A percentile compares a stretch with the other conserved stretches of the same genome.
Evolutionary conservation across 2,113 vertebrate genomes (phyloP).

Genomic region (Mirza zaza): DNA sequence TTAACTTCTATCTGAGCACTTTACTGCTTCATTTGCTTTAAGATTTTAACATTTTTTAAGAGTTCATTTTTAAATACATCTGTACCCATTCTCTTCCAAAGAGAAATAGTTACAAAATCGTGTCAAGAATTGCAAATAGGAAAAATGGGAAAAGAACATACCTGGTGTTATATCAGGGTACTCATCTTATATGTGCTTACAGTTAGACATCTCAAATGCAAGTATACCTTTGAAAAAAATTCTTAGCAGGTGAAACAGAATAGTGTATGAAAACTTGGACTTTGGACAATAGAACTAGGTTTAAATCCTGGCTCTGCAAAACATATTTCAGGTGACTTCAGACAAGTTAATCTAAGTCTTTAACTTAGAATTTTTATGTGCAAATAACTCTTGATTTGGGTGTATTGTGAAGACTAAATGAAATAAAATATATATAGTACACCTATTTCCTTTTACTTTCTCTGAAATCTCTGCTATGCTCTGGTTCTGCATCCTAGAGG

Average conservation of each 20-base stretch:
- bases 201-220: neutral
- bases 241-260: neutral
- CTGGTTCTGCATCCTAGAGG: neutral
- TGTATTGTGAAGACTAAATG: neutral
- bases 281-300: neutral
- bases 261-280: neutral
- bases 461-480: neutral
- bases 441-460: neutral
- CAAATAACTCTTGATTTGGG: neutral
- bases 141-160: neutral
- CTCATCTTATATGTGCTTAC: neutral
- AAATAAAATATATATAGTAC: neutral
- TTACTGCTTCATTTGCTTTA: conserved; percentile 34
- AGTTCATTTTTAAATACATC: neutral
- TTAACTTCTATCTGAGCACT: conserved; percentile 43
- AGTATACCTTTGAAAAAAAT: neutral
- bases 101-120: neutral
- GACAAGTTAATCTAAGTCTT: neutral
- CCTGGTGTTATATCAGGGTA: neutral
- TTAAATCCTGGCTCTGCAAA: neutral
- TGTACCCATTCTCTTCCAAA: neutral
- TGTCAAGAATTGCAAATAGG: neutral
- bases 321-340: neutral
- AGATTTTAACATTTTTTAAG: conserved; percentile 47
- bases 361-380: neutral